Percentiles rank a stretch among this genome's conserved stretches.
These are phyloP conservation scores for Drosophila eohydei DNA, from an alignment of 2,888 invertebrate species.

Conservation along the genomic window DNA sequence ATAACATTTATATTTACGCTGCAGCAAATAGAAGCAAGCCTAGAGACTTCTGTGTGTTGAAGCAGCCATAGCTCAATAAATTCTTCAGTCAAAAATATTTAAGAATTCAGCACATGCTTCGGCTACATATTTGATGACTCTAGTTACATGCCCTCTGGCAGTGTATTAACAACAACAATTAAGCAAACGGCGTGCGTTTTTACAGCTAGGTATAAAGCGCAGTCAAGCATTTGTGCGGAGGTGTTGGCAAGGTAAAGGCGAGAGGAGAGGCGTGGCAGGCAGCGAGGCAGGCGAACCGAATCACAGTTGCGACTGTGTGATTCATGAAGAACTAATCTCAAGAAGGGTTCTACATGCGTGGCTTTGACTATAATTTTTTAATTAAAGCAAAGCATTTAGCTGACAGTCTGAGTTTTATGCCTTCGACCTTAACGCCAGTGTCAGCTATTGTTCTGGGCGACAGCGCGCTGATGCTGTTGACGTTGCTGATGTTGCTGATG, in stretches of 20 bases:
- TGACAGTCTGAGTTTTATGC: constrained; percentile 69
- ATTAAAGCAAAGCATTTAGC: constrained; percentile 30
- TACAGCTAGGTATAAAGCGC: constrained; percentile 71
- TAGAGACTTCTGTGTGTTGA: neutral
- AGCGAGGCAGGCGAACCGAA: constrained; percentile 2
- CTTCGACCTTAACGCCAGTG: constrained; percentile 70
- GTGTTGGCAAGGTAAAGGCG: constrained; percentile 17
- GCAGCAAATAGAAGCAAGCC: neutral
- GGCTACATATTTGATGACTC: neutral
- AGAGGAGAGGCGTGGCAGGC: neutral
- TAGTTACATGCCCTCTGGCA: neutral
- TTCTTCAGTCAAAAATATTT: neutral
- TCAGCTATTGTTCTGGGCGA: constrained; percentile 61
- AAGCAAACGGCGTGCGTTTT: constrained; percentile 81
- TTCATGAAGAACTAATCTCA: constrained; percentile 65
- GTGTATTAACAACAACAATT: constrained; percentile 59
- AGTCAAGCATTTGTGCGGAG: constrained; percentile 64
- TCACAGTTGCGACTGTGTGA: constrained; percentile 14
- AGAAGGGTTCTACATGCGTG: constrained; percentile 26
- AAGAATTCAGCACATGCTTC: neutral
- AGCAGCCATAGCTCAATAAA: neutral
- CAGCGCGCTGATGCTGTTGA: constrained; percentile 44
- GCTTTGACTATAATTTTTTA: constrained; percentile 48
- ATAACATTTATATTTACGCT: too few relatives aligned
- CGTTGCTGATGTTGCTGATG: constrained; percentile 21